Base-by-base conservation (phyloP, 2,888 invertebrate species). In the Chymomyza amoena region DNA sequence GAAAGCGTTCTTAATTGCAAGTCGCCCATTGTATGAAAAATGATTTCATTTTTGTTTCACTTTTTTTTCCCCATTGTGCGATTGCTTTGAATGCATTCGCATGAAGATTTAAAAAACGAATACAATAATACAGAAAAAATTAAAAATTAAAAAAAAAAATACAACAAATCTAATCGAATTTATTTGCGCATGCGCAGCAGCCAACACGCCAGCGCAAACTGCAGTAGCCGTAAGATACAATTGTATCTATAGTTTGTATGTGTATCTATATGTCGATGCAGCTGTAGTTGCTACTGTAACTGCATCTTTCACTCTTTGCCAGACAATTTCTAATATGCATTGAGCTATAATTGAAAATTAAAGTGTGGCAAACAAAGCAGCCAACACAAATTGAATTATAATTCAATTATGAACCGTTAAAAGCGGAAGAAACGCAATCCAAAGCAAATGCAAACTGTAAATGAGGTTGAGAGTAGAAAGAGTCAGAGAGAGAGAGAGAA, bases 341-440 rank as follows among this genome's bases (percentile, higher is more conserved):
- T 79, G 79, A 81, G 69, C 20, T 69, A 67, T 88, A 84, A 88
- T 86, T 86, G 87, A 88, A 88, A 84, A 88, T 78, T 76, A 77
- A 87, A 83, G 85, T 81, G 87, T 76, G 70, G 81, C 81, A 67
- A 70, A 67, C 79, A 76, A 78, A 52, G 72, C 75, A 61, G 63
- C 56, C 70, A 68, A 64, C 65, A 73, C 73, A 82, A 84, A 88
- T 88, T 84, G 87, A 86, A 84, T 84, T 86, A 84, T 81, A 84
- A 88, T 86, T 84, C 86, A 84, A 88, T 88, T 84, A 88, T 84
- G 84, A 81, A 84, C 88, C 80, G 84, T 84, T 88, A 86, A 81
- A 80, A 85, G 83, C 83, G 84, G 84, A 84, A 84, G 88, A 84
- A 86, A 82, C 80, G 72, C 78, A 16, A 20, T 36, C 13, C 18